Percentiles rank a stretch among this genome's conserved stretches.
phyloP scores from a whole-genome alignment of 2,888 invertebrate genomes.

The Zelleria hepariella region DNA sequence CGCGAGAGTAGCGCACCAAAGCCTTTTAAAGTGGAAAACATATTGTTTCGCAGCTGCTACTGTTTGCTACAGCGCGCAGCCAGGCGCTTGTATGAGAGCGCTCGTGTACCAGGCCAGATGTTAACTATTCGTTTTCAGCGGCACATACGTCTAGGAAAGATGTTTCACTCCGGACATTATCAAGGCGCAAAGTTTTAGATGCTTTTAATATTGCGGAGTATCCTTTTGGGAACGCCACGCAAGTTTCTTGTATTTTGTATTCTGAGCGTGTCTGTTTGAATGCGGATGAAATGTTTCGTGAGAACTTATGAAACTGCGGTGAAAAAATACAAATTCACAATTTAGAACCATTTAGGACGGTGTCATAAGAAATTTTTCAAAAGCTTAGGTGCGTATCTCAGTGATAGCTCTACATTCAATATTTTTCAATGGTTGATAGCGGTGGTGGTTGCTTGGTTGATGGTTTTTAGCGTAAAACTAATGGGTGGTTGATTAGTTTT shows the following conservation, averaged over 20 bases:
- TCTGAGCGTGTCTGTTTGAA: not conserved
- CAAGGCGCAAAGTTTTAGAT: not conserved
- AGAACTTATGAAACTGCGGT: not conserved
- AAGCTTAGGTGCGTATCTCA: too few relatives aligned
- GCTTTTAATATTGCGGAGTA: not conserved
- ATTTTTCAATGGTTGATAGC: too few relatives aligned
- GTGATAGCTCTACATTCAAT: too few relatives aligned
- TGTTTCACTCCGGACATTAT: slow-evolving; percentile 1
- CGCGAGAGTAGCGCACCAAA: not conserved
- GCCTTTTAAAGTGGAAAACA: slow-evolving; percentile 9
- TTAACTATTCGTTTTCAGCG: slow-evolving; percentile 6
- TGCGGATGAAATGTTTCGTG: not conserved
- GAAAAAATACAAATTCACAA: too few relatives aligned
- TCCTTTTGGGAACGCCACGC: not conserved
- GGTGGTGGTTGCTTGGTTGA: too few relatives aligned
- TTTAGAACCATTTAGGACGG: too few relatives aligned
- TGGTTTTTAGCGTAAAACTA: too few relatives aligned
- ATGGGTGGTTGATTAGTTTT: too few relatives aligned
- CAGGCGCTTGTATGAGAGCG: slow-evolving; percentile 6
- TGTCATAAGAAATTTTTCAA: too few relatives aligned
- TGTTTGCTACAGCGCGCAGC: slow-evolving; percentile 2
- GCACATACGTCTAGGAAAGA: not conserved
- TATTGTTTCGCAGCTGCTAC: slow-evolving; percentile 13
- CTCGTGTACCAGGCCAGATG: slow-evolving; percentile 1
- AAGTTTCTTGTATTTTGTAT: not conserved